Percentiles rank a stretch among this genome's conserved stretches.
phyloP scores from a whole-genome alignment of 2,113 vertebrate species.

The Ciconia maguari region DNA sequence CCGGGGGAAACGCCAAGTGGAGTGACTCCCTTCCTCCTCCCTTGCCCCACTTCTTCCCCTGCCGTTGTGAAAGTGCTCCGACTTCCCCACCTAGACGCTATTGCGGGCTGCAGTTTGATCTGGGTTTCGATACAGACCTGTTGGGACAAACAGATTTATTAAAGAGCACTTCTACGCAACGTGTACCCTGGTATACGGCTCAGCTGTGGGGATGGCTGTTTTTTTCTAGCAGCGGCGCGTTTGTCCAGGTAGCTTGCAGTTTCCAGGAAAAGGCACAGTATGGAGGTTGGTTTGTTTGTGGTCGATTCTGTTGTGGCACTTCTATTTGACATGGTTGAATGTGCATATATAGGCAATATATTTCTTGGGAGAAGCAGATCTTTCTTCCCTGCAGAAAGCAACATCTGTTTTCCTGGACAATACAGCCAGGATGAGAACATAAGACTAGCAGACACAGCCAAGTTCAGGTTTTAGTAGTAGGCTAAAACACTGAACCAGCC shows the following conservation, averaged over 20 bases:
- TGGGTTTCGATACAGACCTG: not conserved
- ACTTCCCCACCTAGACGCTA: not conserved
- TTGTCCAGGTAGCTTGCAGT: not conserved
- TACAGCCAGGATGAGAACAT: slow-evolving; percentile 48
- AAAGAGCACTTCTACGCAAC: not conserved
- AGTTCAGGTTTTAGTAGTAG: slow-evolving; percentile 47
- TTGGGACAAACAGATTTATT: not conserved
- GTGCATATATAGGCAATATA: not conserved
- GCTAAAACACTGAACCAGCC: not conserved
- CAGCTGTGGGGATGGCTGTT: not conserved
- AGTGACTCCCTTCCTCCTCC: not conserved
- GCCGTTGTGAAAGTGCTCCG: not conserved
- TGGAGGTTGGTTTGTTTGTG: not conserved
- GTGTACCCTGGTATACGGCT: not conserved
- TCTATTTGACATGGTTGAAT: slow-evolving; percentile 44
- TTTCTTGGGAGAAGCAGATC: slow-evolving; percentile 52
- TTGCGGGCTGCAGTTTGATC: not conserved
- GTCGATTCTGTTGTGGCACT: not conserved
- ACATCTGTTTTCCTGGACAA: slow-evolving; percentile 62
- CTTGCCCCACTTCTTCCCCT: not conserved
- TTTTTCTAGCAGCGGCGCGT: not conserved
- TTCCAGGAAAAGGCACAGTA: not conserved
- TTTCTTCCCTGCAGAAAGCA: slow-evolving; percentile 51
- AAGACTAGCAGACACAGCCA: slow-evolving; percentile 31
- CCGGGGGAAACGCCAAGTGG: not conserved